Evolutionary conservation across 2,113 vertebrate species (phyloP).

Genomic region (Pedetes capensis): DNA sequence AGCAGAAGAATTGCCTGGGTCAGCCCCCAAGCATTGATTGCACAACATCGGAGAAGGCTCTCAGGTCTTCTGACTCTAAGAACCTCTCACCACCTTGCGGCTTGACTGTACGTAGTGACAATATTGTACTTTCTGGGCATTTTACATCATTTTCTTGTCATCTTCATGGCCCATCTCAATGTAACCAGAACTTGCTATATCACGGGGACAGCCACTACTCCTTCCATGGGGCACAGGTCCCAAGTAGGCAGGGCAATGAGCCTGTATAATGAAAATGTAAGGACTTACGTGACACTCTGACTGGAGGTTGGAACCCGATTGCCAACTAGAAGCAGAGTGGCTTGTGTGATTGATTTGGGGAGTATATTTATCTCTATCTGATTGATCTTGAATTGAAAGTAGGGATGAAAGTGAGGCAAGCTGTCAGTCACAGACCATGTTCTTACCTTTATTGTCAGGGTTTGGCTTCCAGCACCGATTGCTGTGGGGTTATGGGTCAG

Average conservation of each 20-base stretch:
- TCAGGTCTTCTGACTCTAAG: not conserved
- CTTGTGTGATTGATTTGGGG: not conserved
- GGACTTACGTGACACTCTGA: not conserved
- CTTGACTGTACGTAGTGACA: not conserved
- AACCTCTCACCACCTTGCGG: not conserved
- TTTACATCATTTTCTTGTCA: not conserved
- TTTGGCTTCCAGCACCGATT: not conserved
- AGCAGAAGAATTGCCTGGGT: not conserved
- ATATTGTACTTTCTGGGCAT: not conserved
- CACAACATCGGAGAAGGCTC: rapidly evolving
- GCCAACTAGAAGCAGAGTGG: not conserved
- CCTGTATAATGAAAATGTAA: not conserved
- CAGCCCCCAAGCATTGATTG: no score
- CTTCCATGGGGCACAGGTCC: not conserved
- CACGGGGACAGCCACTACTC: no score
- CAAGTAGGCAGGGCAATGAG: not conserved
- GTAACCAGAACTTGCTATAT: not conserved
- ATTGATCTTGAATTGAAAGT: not conserved
- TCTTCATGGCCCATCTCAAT: rapidly evolving
- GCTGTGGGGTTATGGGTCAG: not conserved
- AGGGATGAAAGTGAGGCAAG: not conserved
- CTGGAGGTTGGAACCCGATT: rapidly evolving
- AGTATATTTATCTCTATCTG: not conserved
- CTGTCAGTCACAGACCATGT: not conserved
- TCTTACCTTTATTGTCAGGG: not conserved